A percentile compares a stretch with the other conserved stretches of the same genome.
These are phyloP conservation scores for Nematolebias whitei DNA, from an alignment of 2,113 vertebrate species.

Conservation along the genomic window DNA sequence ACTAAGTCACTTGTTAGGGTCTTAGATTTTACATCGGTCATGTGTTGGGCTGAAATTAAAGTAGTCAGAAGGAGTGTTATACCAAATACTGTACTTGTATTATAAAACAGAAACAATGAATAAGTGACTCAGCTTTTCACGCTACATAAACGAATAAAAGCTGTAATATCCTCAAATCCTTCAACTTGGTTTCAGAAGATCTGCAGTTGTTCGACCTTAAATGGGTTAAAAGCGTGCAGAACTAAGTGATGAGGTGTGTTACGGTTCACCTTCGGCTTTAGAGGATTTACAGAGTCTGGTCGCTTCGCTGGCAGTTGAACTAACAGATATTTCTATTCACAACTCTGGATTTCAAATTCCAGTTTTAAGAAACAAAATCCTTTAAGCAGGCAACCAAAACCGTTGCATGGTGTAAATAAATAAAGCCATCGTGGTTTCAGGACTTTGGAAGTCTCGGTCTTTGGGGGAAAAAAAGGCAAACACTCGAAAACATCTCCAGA, in stretches of 20 bases:
- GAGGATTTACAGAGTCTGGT: constrained; percentile 28
- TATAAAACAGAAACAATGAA: too few species aligned
- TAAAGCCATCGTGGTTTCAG: neutral
- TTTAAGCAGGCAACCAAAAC: constrained; percentile 9
- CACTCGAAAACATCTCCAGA: neutral
- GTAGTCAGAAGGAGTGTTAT: too few species aligned
- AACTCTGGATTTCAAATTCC: neutral
- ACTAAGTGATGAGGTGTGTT: neutral
- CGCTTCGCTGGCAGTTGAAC: constrained; percentile 38
- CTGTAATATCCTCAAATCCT: neutral
- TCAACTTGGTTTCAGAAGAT: neutral
- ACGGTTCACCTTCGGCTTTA: neutral
- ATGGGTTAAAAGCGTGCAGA: constrained; percentile 5
- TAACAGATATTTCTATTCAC: constrained; percentile 3
- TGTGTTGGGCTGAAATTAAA: too few species aligned
- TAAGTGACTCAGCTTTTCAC: too few species aligned
- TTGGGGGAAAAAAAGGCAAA: constrained; percentile 19
- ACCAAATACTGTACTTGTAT: too few species aligned
- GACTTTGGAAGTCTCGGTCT: constrained; percentile 32
- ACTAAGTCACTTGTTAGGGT: too few species aligned
- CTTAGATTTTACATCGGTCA: too few species aligned
- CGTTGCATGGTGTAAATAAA: neutral
- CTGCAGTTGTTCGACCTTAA: neutral
- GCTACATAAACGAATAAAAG: too few species aligned
- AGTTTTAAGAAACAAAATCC: neutral